Evolutionary conservation across 2,113 vertebrate species (phyloP).

Genomic region (Aspiorhynchus laticeps): DNA sequence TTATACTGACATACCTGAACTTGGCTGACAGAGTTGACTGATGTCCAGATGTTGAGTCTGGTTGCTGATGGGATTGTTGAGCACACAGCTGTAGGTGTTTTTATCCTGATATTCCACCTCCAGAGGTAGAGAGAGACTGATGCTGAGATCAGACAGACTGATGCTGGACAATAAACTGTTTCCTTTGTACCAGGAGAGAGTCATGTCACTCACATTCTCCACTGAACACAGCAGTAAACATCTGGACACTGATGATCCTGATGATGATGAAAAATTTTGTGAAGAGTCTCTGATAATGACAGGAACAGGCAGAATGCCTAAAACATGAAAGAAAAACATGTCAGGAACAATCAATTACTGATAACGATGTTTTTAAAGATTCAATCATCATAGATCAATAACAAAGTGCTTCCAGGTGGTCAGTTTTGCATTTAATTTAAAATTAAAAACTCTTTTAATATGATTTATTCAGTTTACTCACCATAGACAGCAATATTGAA

Average conservation of each 20-base stretch:
- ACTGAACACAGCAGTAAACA: background rate
- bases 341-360: background rate
- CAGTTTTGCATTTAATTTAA: background rate
- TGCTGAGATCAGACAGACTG: slow-evolving; percentile 1
- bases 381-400: background rate
- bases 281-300: background rate
- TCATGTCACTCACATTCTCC: background rate
- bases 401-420: background rate
- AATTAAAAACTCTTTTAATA: too few relatives aligned
- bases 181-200: slow-evolving; percentile 1
- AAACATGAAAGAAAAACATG: background rate
- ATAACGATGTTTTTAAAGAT: background rate
- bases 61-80: too few relatives aligned
- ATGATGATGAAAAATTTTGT: background rate
- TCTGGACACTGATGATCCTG: background rate
- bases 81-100: too few relatives aligned
- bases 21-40: background rate
- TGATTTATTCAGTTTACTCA: background rate
- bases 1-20: too few relatives aligned
- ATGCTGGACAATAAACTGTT: slow-evolving; percentile 17
- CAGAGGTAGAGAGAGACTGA: too few relatives aligned
- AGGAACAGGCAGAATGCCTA: background rate
- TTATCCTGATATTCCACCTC: too few relatives aligned
- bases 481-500: background rate
- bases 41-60: too few relatives aligned